These are phyloP conservation scores for Vicugna pacos DNA, from an alignment of 2,113 vertebrate genomes.

Conservation along the genomic window DNA sequence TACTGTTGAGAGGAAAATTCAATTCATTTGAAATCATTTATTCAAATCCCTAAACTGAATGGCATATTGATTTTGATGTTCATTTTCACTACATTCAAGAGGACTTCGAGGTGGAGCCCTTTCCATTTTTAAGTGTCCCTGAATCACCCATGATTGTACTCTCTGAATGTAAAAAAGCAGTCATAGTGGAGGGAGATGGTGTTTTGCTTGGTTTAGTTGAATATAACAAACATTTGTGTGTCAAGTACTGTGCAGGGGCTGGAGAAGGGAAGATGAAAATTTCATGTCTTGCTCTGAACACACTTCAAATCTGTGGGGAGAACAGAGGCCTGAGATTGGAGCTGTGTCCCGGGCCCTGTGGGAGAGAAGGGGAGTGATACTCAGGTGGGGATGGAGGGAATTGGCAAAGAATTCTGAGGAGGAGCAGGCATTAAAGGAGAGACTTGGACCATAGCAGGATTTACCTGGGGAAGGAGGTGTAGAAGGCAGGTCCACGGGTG, in stretches of 20 bases:
- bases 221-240: neutral
- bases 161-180: conserved; percentile 12
- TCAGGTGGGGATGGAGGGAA: neutral
- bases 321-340: neutral
- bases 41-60: conserved; percentile 69
- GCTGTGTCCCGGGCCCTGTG: neutral
- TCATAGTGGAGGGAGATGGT: neutral
- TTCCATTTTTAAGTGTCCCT: conserved; percentile 61
- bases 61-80: conserved; percentile 73
- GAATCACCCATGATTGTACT: conserved; percentile 12
- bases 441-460: neutral
- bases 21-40: conserved; percentile 77
- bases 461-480: neutral
- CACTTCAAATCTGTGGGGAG: neutral
- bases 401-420: neutral
- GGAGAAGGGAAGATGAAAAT: neutral
- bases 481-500: neutral
- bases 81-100: conserved; percentile 61
- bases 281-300: neutral
- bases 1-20: conserved; percentile 71
- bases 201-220: neutral
- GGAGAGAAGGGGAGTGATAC: neutral
- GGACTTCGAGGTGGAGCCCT: conserved; percentile 45
- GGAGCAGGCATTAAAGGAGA: neutral
- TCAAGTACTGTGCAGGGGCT: neutral